Conservation (phyloP, 2,113 vertebrate genomes). For the Megaceryle torquata region DNA sequence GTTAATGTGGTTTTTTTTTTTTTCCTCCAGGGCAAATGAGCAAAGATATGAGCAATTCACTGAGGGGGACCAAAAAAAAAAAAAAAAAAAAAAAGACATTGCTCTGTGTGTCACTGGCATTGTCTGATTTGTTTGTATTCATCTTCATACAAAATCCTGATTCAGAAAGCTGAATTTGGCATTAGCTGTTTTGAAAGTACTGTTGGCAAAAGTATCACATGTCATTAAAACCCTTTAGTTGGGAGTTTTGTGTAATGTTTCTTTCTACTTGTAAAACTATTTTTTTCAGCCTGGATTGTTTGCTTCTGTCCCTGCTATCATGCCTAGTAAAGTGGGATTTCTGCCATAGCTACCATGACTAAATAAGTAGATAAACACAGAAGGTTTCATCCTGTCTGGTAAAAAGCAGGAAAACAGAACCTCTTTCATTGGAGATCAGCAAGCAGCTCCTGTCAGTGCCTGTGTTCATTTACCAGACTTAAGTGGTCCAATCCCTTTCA, state of each 20-base stretch:
- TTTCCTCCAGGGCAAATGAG: background rate
- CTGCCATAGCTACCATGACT: background rate
- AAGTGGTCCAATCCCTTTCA: conserved; percentile 25
- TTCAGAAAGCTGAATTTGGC: background rate
- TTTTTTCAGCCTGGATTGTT: background rate
- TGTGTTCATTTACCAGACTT: background rate
- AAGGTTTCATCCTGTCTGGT: background rate
- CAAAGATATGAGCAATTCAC: background rate
- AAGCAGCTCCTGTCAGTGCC: background rate
- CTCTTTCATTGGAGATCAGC: background rate
- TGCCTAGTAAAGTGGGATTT: background rate
- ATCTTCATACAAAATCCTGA: background rate
- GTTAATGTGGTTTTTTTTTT: background rate
- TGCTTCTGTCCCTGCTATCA: background rate
- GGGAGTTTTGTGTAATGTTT: background rate
- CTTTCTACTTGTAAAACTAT: background rate
- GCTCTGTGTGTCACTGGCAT: background rate
- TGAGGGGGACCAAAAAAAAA: too few species aligned
- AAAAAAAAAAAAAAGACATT: too few species aligned
- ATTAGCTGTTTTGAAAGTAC: background rate
- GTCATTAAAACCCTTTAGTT: background rate
- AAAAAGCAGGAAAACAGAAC: background rate
- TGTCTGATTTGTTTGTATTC: background rate
- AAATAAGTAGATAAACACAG: background rate
- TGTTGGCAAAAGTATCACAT: background rate